Evolutionary conservation across 2,888 invertebrate genomes (phyloP).

Genomic region (Disparrhopalites patrizii): DNA sequence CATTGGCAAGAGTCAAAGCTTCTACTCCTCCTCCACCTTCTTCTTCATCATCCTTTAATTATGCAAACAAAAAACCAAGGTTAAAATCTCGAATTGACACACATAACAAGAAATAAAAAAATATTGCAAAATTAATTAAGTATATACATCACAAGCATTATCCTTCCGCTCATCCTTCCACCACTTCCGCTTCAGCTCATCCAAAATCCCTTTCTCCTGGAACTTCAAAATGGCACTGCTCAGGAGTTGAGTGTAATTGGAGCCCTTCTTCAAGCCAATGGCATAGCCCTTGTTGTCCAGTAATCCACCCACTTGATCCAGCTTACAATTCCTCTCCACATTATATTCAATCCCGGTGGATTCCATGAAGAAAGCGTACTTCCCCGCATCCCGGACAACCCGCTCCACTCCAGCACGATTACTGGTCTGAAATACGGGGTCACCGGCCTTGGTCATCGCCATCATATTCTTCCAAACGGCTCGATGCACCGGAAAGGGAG

Average conservation of each 20-base stretch:
- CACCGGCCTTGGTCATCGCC: constrained; percentile 13
- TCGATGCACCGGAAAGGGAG: constrained; percentile 10
- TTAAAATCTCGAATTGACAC: not conserved
- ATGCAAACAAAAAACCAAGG: not conserved
- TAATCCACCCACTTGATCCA: constrained; percentile 84
- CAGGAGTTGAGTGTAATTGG: constrained; percentile 61
- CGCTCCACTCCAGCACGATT: constrained; percentile 88
- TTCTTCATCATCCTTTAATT: constrained; percentile 13
- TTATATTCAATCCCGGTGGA: constrained; percentile 87
- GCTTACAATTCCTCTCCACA: constrained; percentile 81
- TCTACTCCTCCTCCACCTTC: constrained; percentile 45
- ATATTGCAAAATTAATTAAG: not conserved
- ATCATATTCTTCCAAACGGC: constrained; percentile 12
- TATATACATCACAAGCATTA: constrained; percentile 57
- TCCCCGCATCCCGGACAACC: constrained; percentile 64
- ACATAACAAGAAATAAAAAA: not conserved
- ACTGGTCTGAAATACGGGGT: constrained; percentile 51
- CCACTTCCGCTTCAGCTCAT: constrained; percentile 92
- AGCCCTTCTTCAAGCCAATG: constrained; percentile 77
- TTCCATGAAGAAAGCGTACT: constrained; percentile 97
- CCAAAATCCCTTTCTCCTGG: constrained; percentile 91
- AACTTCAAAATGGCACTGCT: constrained; percentile 91
- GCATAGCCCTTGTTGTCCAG: constrained; percentile 94
- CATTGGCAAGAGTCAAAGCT: constrained; percentile 80
- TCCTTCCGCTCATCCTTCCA: constrained; percentile 93